Evolutionary conservation across 2,113 vertebrate species (phyloP), one percentile per base, ranked within the genome.

Genomic region (Tylochromis polylepis): DNA sequence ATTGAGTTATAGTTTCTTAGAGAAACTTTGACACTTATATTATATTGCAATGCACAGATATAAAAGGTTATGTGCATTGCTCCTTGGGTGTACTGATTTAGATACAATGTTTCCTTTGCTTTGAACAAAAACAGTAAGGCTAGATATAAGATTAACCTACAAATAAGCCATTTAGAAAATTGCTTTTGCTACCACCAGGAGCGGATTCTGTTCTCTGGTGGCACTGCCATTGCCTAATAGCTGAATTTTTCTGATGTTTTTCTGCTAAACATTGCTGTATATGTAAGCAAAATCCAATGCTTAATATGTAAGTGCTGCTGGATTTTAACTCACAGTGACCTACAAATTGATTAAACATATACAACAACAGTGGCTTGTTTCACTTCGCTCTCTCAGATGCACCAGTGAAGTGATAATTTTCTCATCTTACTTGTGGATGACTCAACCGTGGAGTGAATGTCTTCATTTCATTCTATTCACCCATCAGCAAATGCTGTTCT

Each of bases 381-480:
- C n/a, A 62, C 46, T 77, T 77, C 49, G 29, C 27, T 59, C n/a
- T 59, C 65, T 85, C 65, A 70, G 43, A 88, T 82, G 81, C 57
- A 65, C 67, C 56, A 34, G 77, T 81, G 57, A 91, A 89, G 88
- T 72, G 60, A 89, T 84, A 36, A 55, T 80, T 88, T 83, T 79
- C 75, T 84, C 70, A 46, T 84, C 49, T 85, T 88, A 85, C 58
- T 83, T 78, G 81, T 77, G 65, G 60, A 86, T 72, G 85, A 89
- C 57, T 88, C 78, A 82, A 82, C 79, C 57, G 8, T 78, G 72
- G 77, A 92, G 82, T 87, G 49, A 84, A 82, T 91, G 72, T 85
- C 60, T 87, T 84, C 72, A 85, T 92, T 90, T 92, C 41, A 82
- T 84, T 70, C 41, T 87, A 75, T 67, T 86, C 84, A 87, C 70